Evolutionary conservation across 2,797 vertebrate genomes (phyloP).

Genomic region (Synaphobranchus kaupii): DNA sequence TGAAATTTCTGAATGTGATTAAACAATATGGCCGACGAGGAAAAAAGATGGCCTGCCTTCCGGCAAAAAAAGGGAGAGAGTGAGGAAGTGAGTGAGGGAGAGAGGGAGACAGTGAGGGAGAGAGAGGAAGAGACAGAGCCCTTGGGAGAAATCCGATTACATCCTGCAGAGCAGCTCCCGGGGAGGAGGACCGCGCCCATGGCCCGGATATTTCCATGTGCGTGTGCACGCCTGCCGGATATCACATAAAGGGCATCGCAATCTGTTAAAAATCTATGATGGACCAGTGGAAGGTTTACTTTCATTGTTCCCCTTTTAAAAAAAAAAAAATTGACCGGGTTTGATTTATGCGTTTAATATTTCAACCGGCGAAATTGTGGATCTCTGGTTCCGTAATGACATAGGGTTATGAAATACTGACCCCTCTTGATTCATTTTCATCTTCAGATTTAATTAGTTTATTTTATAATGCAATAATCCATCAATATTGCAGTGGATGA

Average conservation of each 20-base stretch:
- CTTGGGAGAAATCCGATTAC: slow-evolving; percentile 49
- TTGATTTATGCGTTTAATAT: slow-evolving; percentile 98
- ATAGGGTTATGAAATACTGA: slow-evolving; percentile 81
- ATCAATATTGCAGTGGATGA: slow-evolving; percentile 86
- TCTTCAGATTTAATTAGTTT: slow-evolving; percentile 88
- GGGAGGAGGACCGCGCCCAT: slow-evolving; percentile 55
- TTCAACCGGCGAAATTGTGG: slow-evolving; percentile 84
- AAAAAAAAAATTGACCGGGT: slow-evolving; percentile 67
- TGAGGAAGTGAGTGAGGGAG: too few species aligned
- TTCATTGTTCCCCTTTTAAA: slow-evolving; percentile 45
- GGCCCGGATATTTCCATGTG: slow-evolving; percentile 60
- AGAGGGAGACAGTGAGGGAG: not conserved
- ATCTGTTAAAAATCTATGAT: slow-evolving; percentile 76
- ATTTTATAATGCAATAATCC: slow-evolving; percentile 89
- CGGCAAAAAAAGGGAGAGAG: not conserved
- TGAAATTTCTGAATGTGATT: slow-evolving; percentile 15
- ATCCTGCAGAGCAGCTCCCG: slow-evolving; percentile 58
- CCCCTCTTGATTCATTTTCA: slow-evolving; percentile 84
- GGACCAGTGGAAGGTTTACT: slow-evolving; percentile 67
- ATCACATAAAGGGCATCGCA: slow-evolving; percentile 80
- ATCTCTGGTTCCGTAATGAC: slow-evolving; percentile 81
- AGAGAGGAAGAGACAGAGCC: not conserved
- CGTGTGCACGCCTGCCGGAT: slow-evolving; percentile 51
- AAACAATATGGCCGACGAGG: slow-evolving; percentile 2
- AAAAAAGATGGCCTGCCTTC: slow-evolving; percentile 16